These are phyloP conservation scores for Diadophis punctatus DNA, from an alignment of 2,113 vertebrate species.

Conservation along the genomic window DNA sequence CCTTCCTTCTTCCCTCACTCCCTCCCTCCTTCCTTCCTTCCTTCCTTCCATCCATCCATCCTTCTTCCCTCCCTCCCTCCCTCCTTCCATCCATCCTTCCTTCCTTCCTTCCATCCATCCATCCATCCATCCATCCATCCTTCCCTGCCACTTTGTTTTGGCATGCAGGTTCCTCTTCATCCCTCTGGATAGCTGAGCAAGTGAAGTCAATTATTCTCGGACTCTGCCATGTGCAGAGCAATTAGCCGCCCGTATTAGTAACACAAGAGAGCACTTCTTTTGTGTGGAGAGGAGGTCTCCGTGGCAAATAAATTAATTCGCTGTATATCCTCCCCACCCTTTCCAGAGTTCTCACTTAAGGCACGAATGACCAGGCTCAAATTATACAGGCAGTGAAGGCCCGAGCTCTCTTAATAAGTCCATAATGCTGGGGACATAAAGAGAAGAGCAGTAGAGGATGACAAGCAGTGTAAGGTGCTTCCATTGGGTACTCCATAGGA, in stretches of 20 bases:
- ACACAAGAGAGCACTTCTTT: conserved; percentile 45
- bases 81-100: too few relatives aligned
- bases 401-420: neutral
- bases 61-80: too few relatives aligned
- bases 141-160: conserved; percentile 42
- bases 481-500: neutral
- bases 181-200: conserved; percentile 56
- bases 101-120: too few relatives aligned
- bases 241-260: conserved; percentile 51
- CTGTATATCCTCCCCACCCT: conserved; percentile 46
- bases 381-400: neutral
- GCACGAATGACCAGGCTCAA: neutral
- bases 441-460: neutral
- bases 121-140: neutral
- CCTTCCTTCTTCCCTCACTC: too few relatives aligned
- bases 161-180: conserved; percentile 53
- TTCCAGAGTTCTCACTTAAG: neutral
- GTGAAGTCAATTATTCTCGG: conserved; percentile 48
- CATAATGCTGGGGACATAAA: neutral
- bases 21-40: fast-evolving
- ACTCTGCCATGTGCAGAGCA: conserved; percentile 32
- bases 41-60: too few relatives aligned
- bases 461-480: neutral
- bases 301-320: conserved; percentile 41
- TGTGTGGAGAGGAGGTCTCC: conserved; percentile 35